Evolutionary conservation across 2,797 vertebrate genomes (phyloP), one percentile per base, ranked within the genome.

Genomic region (Tauraco hartlaubi): DNA sequence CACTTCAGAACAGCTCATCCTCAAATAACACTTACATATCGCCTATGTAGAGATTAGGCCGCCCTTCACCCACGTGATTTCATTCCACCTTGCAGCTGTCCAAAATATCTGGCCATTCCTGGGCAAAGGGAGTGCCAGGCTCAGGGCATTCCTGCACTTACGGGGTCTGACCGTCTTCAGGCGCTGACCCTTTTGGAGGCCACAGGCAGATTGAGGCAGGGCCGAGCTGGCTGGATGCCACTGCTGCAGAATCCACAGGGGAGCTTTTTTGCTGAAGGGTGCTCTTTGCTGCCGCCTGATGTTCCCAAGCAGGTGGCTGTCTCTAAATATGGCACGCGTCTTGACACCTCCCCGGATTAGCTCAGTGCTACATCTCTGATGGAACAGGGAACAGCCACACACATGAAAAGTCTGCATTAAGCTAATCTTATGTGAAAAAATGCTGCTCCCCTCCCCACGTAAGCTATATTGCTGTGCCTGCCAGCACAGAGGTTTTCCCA

Each of bases 11-110:
- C 71, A 78, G 76, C 71, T 96, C 79, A 56, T 43, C 85, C 71
- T 93, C 59, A 83, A 59, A 44, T 80, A 94, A 85, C 98, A 99
- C 99, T 98, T 98, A 98, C 98, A 98, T 98, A 84, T 98, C 97
- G 61, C 98, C 98, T 85, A 98, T 98, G 97, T 91, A 98, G 88
- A 99, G 97, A 85, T 98, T 98, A 44, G 98, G 98, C 98, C 98
- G 98, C 69, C 98, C 98, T 96, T 99, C 98, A 52, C 98, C 98
- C 58, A 98, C 90, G 67, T 98, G 98, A 78, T 96, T 97, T 44
- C 98, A 97, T 88, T 98, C 97, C 52, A 99, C 88, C 78, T 97
- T 98, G 94, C 99, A 99, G 12, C 98, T 98, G 96, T 99, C 98
- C 98, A 98, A 96, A 97, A 98, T 95, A 94, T 91, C 98, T 97